Base-by-base conservation (phyloP, 2,113 vertebrate genomes). In the Aix galericulata region DNA sequence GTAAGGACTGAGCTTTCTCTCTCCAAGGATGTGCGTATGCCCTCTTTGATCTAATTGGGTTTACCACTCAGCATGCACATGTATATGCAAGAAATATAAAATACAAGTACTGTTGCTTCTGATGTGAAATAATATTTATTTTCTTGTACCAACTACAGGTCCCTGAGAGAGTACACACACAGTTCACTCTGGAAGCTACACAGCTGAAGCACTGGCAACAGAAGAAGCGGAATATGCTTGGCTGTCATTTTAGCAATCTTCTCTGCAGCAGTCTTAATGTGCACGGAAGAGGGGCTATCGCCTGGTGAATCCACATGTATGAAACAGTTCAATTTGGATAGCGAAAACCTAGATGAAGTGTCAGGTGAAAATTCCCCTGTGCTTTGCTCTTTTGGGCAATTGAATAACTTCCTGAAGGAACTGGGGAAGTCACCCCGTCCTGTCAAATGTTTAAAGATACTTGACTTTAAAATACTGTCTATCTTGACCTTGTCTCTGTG, bases 91-190 rank as follows among this genome's bases (percentile, higher is more conserved):
- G 60, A 84, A 60, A 64, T 52, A 80, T 26, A 86, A 94, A 95
- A 93, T 77, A 23, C 17, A 46, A 89, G 17, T 55, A 67, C 34
- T 25, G 82, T 52, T 93, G 72, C 46, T 93, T 88, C 88, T 77
- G 52, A 63, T 60, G 56, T 86, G 73, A 93, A 94, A 89, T 77
- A 93, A 91, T n/a, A 53, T 92, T 89, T 86, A 75, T 86, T 93
- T 94, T 88, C 52, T 93, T 66, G 66, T 93, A 84, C 88, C 74
- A 87, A 14, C 59, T 94, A 60, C 63, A 87, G 77, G 40, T 87
- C 71, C 55, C 77, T 14, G 15, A 85, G 74, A 95, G 68, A 77
- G 27, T 63, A 44, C 15, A 17, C 2, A 25, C n/a, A 27, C 48
- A 66, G 29, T 84, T 87, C 44, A 73, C n/a, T 8, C 40, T 71